Evolutionary conservation across 2,888 invertebrate genomes (phyloP).

Genomic region (Nemapogon koenigi): DNA sequence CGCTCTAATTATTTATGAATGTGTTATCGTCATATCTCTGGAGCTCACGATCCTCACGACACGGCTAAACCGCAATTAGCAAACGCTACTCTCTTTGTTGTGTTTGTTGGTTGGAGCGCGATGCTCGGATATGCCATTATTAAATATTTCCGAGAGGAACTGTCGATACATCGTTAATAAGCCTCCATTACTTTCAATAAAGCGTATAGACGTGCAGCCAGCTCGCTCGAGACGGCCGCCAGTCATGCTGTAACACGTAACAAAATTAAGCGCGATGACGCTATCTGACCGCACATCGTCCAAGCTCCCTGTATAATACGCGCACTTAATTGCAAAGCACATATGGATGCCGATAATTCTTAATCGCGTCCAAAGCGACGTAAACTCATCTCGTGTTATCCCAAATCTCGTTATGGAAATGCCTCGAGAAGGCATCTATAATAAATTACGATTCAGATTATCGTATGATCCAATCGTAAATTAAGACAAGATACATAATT

Average conservation of each 20-base stretch:
- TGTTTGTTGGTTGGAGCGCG: slow-evolving; percentile 18
- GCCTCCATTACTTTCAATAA: slow-evolving; percentile 64
- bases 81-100: slow-evolving; percentile 65
- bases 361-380: slow-evolving; percentile 39
- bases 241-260: slow-evolving; percentile 57
- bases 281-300: slow-evolving; percentile 51
- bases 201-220: slow-evolving; percentile 48
- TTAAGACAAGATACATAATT: slow-evolving; percentile 67
- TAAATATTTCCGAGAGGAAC: slow-evolving; percentile 38
- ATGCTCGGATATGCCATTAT: slow-evolving; percentile 24
- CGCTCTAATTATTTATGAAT: slow-evolving; percentile 67
- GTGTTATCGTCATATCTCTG: slow-evolving; percentile 63
- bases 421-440: slow-evolving; percentile 56
- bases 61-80: slow-evolving; percentile 64
- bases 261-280: slow-evolving; percentile 59
- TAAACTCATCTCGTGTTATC: slow-evolving; percentile 49
- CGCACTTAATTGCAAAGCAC: slow-evolving; percentile 56
- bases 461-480: slow-evolving; percentile 66
- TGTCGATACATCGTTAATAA: slow-evolving; percentile 55
- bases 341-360: slow-evolving; percentile 56
- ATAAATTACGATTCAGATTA: slow-evolving; percentile 62
- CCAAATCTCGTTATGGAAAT: slow-evolving; percentile 63
- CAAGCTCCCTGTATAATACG: slow-evolving; percentile 23
- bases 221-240: slow-evolving; percentile 53
- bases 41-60: slow-evolving; percentile 63